Evolutionary conservation across 2,113 vertebrate species (phyloP).

Genomic region (Ophthalmolycus amberensis): DNA sequence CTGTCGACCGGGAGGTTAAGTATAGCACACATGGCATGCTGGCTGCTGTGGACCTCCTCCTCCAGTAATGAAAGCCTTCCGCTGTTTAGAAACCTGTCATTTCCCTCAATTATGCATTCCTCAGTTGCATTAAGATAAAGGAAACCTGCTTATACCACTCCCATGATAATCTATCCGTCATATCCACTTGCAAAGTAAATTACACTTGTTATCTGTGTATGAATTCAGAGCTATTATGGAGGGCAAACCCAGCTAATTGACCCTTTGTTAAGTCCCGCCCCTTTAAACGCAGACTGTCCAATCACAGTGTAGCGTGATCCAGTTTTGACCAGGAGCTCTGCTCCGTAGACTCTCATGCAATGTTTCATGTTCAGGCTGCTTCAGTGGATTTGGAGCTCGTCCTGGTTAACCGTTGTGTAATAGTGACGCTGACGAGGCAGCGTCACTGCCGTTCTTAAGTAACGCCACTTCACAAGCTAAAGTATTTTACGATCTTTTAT

Average conservation of each 20-base stretch:
- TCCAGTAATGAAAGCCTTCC: constrained; percentile 77
- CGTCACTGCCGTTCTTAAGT: no score
- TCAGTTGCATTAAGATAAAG: constrained; percentile 52
- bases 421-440: no score
- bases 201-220: constrained; percentile 36
- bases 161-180: constrained; percentile 53
- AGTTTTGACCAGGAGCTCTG: no score
- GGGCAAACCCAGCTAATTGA: constrained; percentile 10
- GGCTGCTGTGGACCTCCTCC: constrained; percentile 68
- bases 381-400: no score
- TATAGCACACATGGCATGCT: constrained; percentile 55
- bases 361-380: no score
- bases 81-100: constrained; percentile 71
- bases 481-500: no score
- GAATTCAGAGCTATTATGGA: background rate
- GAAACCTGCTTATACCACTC: constrained; percentile 55
- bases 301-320: background rate
- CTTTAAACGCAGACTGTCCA: background rate
- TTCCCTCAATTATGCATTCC: constrained; percentile 73
- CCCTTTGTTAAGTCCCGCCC: background rate
- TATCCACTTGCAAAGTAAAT: constrained; percentile 31
- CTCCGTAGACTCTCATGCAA: no score
- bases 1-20: constrained; percentile 54
- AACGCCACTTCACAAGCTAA: no score
- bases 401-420: no score